These are phyloP conservation scores for Sparus aurata DNA, from an alignment of 2,797 vertebrate species.

Conservation along the genomic window DNA sequence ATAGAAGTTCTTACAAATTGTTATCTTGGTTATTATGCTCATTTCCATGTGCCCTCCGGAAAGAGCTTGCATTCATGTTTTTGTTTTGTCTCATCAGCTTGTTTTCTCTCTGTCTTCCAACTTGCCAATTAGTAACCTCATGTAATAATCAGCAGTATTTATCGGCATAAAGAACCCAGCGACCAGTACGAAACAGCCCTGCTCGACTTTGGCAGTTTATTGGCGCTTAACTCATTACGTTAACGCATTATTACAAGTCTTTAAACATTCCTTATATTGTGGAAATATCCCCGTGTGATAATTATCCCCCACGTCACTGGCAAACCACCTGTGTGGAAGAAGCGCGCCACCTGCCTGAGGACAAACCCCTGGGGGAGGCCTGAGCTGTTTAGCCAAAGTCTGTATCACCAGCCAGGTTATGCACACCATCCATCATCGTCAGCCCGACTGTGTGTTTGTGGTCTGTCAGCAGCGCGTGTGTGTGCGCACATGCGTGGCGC, in stretches of 20 bases:
- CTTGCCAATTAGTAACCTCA: slow-evolving; percentile 53
- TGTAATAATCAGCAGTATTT: slow-evolving; percentile 52
- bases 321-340: slow-evolving; percentile 76
- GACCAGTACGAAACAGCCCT: slow-evolving; percentile 11
- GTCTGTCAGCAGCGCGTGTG: slow-evolving; percentile 77
- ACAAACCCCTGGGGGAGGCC: slow-evolving; percentile 77
- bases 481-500: slow-evolving; percentile 48
- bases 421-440: slow-evolving; percentile 85
- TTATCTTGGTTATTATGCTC: slow-evolving; percentile 67
- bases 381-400: slow-evolving; percentile 82
- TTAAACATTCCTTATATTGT: slow-evolving; percentile 10
- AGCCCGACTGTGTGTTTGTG: slow-evolving; percentile 80
- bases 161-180: slow-evolving; percentile 43
- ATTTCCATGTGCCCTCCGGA: slow-evolving; percentile 54
- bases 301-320: slow-evolving; percentile 63
- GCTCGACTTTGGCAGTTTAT: slow-evolving; percentile 25
- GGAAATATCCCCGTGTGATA: slow-evolving; percentile 58
- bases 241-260: slow-evolving; percentile 8
- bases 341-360: slow-evolving; percentile 76
- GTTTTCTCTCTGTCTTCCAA: slow-evolving; percentile 47
- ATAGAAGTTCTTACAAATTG: slow-evolving; percentile 75
- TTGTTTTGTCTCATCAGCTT: slow-evolving; percentile 63
- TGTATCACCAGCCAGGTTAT: slow-evolving; percentile 80
- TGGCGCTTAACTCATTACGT: background rate
- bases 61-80: slow-evolving; percentile 54